Conservation (phyloP, 2,113 vertebrate species). For the Circaetus cinerascens region DNA sequence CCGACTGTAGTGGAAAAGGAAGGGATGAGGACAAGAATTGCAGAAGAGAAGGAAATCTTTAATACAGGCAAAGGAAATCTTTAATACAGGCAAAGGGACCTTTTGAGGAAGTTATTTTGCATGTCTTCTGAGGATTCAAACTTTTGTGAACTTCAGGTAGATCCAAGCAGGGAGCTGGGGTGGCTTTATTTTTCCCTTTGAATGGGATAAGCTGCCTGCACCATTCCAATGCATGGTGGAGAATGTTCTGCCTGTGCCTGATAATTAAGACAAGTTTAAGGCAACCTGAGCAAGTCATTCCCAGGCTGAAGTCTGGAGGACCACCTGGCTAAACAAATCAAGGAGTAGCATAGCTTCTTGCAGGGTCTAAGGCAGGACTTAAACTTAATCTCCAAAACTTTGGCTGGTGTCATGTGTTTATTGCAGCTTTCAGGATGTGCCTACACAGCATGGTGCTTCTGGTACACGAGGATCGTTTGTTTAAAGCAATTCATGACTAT, state of each 20-base stretch:
- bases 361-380: neutral
- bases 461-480: neutral
- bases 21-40: neutral
- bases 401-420: neutral
- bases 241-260: neutral
- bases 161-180: neutral
- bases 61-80: neutral
- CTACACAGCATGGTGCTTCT: neutral
- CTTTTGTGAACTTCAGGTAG: neutral
- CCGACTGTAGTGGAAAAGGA: neutral
- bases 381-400: neutral
- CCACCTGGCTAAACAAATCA: neutral
- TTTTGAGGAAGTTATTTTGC: neutral
- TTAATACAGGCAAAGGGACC: neutral
- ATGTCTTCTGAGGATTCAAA: neutral
- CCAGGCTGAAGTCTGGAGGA: neutral
- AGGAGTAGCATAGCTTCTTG: neutral
- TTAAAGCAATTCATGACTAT: neutral
- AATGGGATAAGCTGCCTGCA: neutral
- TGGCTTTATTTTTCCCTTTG: neutral
- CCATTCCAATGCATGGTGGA: neutral
- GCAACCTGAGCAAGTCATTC: neutral
- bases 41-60: neutral
- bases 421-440: neutral
- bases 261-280: neutral